Percentiles rank a stretch among this genome's conserved stretches.
These are phyloP conservation scores for Hydraecia micacea DNA, from an alignment of 2,888 invertebrate species.

Conservation along the genomic window DNA sequence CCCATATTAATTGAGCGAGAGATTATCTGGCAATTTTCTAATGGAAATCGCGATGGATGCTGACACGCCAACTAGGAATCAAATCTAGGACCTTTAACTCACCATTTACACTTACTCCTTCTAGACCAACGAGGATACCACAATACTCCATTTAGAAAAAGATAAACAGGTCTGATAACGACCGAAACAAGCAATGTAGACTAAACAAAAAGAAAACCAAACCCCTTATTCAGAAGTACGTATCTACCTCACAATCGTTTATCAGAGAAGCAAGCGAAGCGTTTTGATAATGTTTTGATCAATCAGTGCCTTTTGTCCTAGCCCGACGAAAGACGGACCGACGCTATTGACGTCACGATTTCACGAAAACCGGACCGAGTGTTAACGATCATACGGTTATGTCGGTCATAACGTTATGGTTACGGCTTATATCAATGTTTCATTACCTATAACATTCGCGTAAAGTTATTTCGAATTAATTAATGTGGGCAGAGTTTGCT, in stretches of 20 bases:
- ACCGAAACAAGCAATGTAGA: slow-evolving; percentile 3
- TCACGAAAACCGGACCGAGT: slow-evolving; percentile 42
- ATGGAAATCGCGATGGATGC: neutral
- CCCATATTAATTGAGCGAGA: neutral
- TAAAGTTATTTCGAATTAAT: slow-evolving; percentile 63
- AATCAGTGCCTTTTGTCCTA: slow-evolving; percentile 73
- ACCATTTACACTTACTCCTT: neutral
- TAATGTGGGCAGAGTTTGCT: slow-evolving; percentile 30
- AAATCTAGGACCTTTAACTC: neutral
- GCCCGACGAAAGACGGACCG: slow-evolving; percentile 1
- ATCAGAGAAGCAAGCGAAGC: slow-evolving; percentile 73
- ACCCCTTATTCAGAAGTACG: slow-evolving; percentile 36
- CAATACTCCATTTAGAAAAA: neutral
- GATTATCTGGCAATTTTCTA: neutral
- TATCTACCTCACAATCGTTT: slow-evolving; percentile 64
- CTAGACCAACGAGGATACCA: neutral
- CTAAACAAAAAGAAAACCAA: slow-evolving; percentile 14
- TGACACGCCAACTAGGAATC: neutral
- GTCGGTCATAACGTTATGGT: slow-evolving; percentile 53
- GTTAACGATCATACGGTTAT: slow-evolving; percentile 59
- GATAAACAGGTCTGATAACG: neutral
- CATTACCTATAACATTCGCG: slow-evolving; percentile 58
- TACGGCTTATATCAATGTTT: slow-evolving; percentile 58
- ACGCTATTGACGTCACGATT: slow-evolving; percentile 26
- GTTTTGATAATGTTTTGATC: slow-evolving; percentile 72